A percentile compares a stretch with the other conserved stretches of the same genome.
Conservation (phyloP, 2,797 vertebrate genomes). For the Propithecus perrieri region DNA sequence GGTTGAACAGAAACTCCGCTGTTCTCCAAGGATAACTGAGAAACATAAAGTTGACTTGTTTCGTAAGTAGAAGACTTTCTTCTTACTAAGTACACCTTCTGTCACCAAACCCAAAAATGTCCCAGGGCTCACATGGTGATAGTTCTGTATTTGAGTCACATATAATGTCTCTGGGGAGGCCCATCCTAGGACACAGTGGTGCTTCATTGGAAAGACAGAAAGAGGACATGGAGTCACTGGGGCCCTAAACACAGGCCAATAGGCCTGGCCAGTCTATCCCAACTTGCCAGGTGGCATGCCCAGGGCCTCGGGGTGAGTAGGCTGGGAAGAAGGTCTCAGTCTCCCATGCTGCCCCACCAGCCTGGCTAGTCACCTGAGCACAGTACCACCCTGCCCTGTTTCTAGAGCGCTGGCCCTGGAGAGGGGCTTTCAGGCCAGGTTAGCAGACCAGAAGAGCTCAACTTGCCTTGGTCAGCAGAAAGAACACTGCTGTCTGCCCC, state of each 20-base stretch:
- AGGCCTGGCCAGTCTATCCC: neutral
- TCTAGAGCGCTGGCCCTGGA: neutral
- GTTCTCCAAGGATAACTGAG: neutral
- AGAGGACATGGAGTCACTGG: neutral
- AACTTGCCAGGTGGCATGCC: neutral
- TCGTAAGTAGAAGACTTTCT: constrained; percentile 5
- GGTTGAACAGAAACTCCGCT: neutral
- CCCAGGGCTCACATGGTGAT: neutral
- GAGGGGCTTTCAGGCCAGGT: neutral
- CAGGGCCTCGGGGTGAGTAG: neutral
- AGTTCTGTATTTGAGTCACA: neutral
- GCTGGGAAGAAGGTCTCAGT: neutral
- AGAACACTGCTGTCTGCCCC: neutral
- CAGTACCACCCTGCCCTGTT: neutral
- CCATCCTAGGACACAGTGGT: neutral
- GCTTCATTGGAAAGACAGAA: neutral
- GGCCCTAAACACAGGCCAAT: neutral
- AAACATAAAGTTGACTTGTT: neutral
- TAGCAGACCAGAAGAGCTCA: neutral
- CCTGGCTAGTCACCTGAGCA: neutral
- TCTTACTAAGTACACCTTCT: neutral
- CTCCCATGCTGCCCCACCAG: neutral
- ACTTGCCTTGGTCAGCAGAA: neutral
- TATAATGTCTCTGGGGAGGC: neutral
- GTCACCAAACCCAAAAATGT: neutral